phyloP scores from a whole-genome alignment of 53 echinoderm and acorn worm species.

The Actinopyga echinites region DNA sequence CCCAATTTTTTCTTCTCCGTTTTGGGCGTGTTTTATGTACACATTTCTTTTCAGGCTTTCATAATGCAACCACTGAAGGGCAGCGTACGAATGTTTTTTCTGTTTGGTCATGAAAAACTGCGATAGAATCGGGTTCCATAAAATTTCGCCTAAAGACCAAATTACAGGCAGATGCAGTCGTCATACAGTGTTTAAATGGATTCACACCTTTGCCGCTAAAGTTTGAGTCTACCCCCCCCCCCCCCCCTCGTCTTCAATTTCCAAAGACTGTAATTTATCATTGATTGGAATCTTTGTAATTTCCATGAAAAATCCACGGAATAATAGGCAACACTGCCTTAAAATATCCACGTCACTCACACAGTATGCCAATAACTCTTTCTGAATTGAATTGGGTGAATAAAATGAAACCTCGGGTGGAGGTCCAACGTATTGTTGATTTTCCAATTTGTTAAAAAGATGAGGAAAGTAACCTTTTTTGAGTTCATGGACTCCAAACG shows the following conservation, averaged over 20 bases:
- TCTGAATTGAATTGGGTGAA: constrained; percentile 4
- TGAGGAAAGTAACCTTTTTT: constrained; percentile 55
- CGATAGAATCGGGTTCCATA: constrained; percentile 2
- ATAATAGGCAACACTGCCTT: constrained; percentile 35
- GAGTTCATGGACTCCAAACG: constrained; percentile 25
- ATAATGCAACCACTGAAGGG: constrained; percentile 18
- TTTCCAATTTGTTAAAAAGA: constrained; percentile 32
- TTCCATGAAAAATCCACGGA: constrained; percentile 42
- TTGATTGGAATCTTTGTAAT: constrained; percentile 12
- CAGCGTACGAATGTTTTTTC: constrained; percentile 27
- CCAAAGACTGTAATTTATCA: too few species aligned
- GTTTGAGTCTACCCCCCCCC: too few species aligned
- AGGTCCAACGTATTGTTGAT: constrained; percentile 11
- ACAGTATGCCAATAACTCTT: constrained; percentile 43
- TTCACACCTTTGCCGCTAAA: constrained; percentile 42
- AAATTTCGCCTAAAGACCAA: constrained; percentile 41
- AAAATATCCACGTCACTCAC: constrained; percentile 57
- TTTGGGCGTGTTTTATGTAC: constrained; percentile 19
- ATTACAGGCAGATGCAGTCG: constrained; percentile 58
- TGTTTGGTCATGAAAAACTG: constrained; percentile 4
- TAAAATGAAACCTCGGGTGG: constrained; percentile 10
- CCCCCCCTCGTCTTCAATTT: too few species aligned
- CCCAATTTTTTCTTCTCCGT: constrained; percentile 17
- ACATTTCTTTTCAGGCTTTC: not conserved
- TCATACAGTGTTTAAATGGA: constrained; percentile 58